A percentile compares a stretch with the other conserved stretches of the same genome.
Evolutionary conservation across 2,113 vertebrate genomes (phyloP).

Genomic region (Tor tambroides): DNA sequence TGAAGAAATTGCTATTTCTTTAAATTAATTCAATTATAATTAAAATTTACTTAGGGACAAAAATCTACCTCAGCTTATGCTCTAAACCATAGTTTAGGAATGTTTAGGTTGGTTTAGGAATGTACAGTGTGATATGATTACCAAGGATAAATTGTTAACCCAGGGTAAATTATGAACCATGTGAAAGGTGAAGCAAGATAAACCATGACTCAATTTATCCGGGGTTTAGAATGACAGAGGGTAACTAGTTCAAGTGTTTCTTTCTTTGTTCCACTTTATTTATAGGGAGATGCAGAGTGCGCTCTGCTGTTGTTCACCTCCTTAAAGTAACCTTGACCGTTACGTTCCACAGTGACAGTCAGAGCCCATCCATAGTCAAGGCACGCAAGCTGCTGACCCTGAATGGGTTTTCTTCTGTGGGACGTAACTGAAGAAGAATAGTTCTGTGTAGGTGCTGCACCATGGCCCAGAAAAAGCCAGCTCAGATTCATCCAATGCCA

Average conservation of each 20-base stretch:
- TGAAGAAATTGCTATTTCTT: too few relatives aligned
- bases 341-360: slow-evolving; percentile 4
- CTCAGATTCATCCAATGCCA: not conserved
- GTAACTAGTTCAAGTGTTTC: not conserved
- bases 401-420: not conserved
- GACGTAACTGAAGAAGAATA: not conserved
- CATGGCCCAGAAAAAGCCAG: not conserved
- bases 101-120: too few relatives aligned
- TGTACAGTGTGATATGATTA: too few relatives aligned
- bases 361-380: slow-evolving; percentile 32
- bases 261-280: not conserved
- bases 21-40: too few relatives aligned
- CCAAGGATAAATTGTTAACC: too few relatives aligned
- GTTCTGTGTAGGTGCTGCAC: not conserved
- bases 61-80: too few relatives aligned
- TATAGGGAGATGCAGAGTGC: not conserved
- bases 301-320: not conserved
- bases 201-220: too few relatives aligned
- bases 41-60: too few relatives aligned
- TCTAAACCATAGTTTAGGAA: too few relatives aligned
- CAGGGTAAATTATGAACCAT: too few relatives aligned
- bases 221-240: too few relatives aligned
- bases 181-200: too few relatives aligned
- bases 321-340: slow-evolving; percentile 32
- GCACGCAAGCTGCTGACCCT: slow-evolving; percentile 19